phyloP scores from a whole-genome alignment of 2,888 invertebrate genomes.

The Spodoptera exigua region DNA sequence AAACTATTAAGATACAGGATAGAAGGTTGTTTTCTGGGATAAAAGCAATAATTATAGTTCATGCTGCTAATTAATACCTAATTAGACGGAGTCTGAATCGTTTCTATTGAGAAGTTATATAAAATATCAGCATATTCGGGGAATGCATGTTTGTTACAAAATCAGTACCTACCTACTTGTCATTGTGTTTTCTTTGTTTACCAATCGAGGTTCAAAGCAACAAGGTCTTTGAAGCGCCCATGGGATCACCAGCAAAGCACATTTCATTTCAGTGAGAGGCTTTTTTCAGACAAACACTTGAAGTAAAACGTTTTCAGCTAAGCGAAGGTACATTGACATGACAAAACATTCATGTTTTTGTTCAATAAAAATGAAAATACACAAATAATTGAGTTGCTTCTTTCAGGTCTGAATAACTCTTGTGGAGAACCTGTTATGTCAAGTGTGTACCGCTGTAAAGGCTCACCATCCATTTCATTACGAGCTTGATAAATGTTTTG shows the following conservation, averaged over 20 bases:
- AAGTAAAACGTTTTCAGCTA: neutral
- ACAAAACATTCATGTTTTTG: neutral
- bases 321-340: neutral
- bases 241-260: neutral
- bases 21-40: no score
- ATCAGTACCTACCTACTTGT: no score
- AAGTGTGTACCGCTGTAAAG: neutral
- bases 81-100: no score
- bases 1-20: no score
- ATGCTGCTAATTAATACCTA: no score
- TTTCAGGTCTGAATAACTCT: neutral
- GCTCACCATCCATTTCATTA: conserved; percentile 3
- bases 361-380: no score
- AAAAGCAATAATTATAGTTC: no score
- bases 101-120: no score
- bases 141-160: no score
- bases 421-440: neutral
- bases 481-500: conserved; percentile 2
- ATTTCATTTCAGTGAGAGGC: neutral
- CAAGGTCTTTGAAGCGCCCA: neutral
- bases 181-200: no score
- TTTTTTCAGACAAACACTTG: neutral
- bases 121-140: no score
- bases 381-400: conserved; percentile 7
- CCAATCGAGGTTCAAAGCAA: no score